Base-by-base conservation (phyloP, 2,888 invertebrate species). In the Belgica antarctica region DNA sequence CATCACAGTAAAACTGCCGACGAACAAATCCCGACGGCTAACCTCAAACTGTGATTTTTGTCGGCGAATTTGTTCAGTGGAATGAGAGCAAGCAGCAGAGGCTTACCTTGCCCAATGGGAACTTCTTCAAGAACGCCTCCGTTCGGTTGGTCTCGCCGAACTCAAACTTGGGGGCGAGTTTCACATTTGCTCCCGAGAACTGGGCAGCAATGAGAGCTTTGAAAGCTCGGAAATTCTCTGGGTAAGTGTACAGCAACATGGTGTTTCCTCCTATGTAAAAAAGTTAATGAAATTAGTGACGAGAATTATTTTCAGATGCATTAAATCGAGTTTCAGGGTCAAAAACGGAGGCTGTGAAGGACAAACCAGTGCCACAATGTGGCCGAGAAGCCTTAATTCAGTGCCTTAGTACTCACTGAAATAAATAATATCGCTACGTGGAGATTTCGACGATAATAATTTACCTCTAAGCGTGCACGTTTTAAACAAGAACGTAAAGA, bases 181-280 rank as follows among this genome's bases (percentile, higher is more conserved):
- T 89, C 77, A 95, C 85, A 79, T 90, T 87, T 76, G 88, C 88
- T 77, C 94, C 94, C 75, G 96, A 94, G 84, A 92, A 97, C 83
- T 96, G 89, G 79, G 98, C 97, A 78, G 98, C 97, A 81, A 98
- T 94, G 80, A 97, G 88, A 79, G 90, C 94, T 85, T 99, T 99
- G 82, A 90, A 93, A 76, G 97, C 96, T 82, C 98, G 91, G 86
- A 96, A 97, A 86, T 96, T 98, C 82, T 94, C 93, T 77, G 94
- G 92, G 84, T 96, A 96, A 81, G 97, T 96, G 86, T 96, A 98
- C 79, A 99, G 68, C 68, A 68, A 68, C 68, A 68, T 68, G 68
- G n/a, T 68, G 57, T 15, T 47, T 34, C 31, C 22, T 25, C 52
- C 52, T 52, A 31, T 31, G 5, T 31, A 5, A 31, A 31, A 12